Base-by-base conservation (phyloP, 2,113 vertebrate species). In the Dinomys branickii region DNA sequence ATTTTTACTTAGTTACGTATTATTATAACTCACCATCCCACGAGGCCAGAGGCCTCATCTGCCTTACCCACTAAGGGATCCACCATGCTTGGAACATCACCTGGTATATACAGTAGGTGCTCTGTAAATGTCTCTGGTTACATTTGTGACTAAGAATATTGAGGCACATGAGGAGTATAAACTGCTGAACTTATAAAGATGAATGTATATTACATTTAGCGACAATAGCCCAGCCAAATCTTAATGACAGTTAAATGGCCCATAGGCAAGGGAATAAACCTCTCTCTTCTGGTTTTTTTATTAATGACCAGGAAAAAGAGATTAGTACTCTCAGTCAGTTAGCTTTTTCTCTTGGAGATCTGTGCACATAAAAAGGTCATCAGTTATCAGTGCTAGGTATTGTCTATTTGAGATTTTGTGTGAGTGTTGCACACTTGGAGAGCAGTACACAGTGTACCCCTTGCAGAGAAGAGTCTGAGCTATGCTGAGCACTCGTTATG, bases 381-480 rank as follows among this genome's bases (percentile, higher is more conserved):
- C 93, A 97, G 97, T 98, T 88, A 78, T 87, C 50, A 96, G 94
- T 90, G 97, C 75, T 94, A 24, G 33, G 3, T 96, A 94, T 92
- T 82, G 98, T 97, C 97, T 90, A 63, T 97, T 98, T 98, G 92
- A 94, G 96, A 93, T 87, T 97, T 97, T 52, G 52, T 88, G 58
- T 97, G 97, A 97, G 61, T 96, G 90, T 94, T 97, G 81, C 85
- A 92, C 87, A 93, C 96, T 98, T 98, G 96, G 98, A 95, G 16
- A 75, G 13, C 44, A 75, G 41, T 28, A 30, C 41, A 47, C 26
- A 98, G 98, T 96, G 98, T 99, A 80, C 98, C 96, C 86, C 95
- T 97, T 98, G 94, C 97, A 98, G 96, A 98, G 98, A 98, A 98
- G 95, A 91, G 95, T 58, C 92, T 95, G 85, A 97, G 98, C 90